Base-by-base conservation (phyloP, 1,140 invertebrate genomes). In the Drosophila quadrilineata region DNA sequence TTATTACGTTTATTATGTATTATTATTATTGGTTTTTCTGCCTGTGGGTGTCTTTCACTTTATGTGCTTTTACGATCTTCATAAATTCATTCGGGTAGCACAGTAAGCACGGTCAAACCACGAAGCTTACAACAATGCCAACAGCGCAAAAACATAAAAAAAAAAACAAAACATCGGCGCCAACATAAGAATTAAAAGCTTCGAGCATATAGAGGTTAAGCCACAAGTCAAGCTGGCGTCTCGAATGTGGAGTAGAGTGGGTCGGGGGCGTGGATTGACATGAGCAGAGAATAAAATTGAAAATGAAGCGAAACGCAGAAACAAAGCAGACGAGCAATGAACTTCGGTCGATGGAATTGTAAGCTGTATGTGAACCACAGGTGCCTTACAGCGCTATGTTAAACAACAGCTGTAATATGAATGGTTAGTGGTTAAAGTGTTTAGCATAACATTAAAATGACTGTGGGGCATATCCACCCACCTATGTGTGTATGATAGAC, bases 151-250 rank as follows among this genome's bases (percentile, higher is more conserved):
- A 48, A 29, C 19, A 38, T 3, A 10, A 17, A 52, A 35, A 41
- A 19, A 43, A 57, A 53, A 57, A 71, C 29, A 54, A 73, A 50
- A 50, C 26, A 31, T 16, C 28, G 33, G 29, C 29, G 31, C 41
- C 33, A 26, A 36, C 31, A 29, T 10, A 63, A 46, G 49, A 53
- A 66, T 57, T 71, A 66, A 60, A 71, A 75, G 40, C 57, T 21
- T 2, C 28, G 3, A 12, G 33, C 16, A 38, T 3, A 46, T 17
- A 40, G 10, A 54, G 73, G 73, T 75, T 75, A 75, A 75, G 60
- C 54, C 60, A 54, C 36, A 66, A 71, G 73, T 75, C 73, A 75
- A 75, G 49, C 48, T 33, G 53, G 48, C 43, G 70, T 28, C 53
- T 59, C 53, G 52, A 71, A 65, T 65, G 35, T 14, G 35, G 33